These are phyloP conservation scores for Brachypalpus laphriformis DNA, from an alignment of 2,888 invertebrate genomes.

Conservation along the genomic window DNA sequence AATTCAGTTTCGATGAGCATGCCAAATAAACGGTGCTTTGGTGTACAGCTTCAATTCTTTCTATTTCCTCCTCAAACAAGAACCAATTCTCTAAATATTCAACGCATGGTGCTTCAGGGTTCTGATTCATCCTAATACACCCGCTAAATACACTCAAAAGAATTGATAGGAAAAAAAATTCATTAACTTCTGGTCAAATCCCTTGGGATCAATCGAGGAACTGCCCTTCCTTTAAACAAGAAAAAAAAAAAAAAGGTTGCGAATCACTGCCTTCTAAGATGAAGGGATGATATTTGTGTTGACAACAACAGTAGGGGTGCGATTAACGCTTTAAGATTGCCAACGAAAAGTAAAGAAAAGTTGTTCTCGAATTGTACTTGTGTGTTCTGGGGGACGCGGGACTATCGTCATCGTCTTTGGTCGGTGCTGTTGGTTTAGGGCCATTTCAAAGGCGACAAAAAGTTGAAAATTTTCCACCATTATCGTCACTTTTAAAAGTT, in stretches of 20 bases:
- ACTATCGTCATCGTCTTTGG: slow-evolving; percentile 2
- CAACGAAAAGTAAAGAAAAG: slow-evolving; percentile 40
- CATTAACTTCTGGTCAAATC: slow-evolving; percentile 44
- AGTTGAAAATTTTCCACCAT: slow-evolving; percentile 70
- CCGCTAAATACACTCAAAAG: background rate
- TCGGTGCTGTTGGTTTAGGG: slow-evolving; percentile 31
- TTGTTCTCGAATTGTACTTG: slow-evolving; percentile 28
- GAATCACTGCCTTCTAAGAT: slow-evolving; percentile 3
- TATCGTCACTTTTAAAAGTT: slow-evolving; percentile 72
- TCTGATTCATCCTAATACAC: background rate
- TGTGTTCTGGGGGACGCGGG: slow-evolving; percentile 3
- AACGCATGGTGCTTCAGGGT: background rate
- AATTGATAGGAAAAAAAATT: slow-evolving; percentile 28
- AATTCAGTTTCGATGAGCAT: background rate
- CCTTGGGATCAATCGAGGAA: slow-evolving; percentile 33
- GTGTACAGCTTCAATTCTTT: background rate
- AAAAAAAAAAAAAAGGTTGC: slow-evolving; percentile 16
- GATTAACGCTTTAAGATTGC: slow-evolving; percentile 50
- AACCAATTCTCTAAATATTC: background rate
- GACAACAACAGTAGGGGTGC: slow-evolving; percentile 52
- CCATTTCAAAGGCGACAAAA: slow-evolving; percentile 65
- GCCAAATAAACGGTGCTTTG: background rate
- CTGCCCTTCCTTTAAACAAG: background rate
- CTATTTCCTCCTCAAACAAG: background rate
- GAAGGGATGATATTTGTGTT: slow-evolving; percentile 42